A percentile compares a stretch with the other conserved stretches of the same genome.
Conservation (phyloP, 2,113 vertebrate species). For the Grammomys dolichurus region DNA sequence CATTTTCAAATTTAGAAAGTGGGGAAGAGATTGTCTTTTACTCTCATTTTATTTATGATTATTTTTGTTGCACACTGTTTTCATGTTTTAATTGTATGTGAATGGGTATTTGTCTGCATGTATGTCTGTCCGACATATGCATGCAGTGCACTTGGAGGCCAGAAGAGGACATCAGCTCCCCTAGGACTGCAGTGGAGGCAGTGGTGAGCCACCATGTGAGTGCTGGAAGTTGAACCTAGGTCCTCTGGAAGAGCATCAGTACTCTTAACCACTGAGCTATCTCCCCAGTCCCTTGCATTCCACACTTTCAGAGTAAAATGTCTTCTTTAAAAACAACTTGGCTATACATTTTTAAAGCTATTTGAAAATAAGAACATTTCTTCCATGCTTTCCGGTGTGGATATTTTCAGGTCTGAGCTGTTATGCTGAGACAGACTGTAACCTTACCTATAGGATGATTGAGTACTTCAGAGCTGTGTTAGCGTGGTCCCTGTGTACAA, state of each 20-base stretch:
- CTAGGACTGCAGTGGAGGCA: neutral
- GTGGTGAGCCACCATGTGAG: neutral
- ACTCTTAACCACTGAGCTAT: neutral
- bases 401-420: neutral
- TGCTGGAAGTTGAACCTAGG: neutral
- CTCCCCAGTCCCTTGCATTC: neutral
- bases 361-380: slow-evolving; percentile 52
- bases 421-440: neutral
- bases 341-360: neutral
- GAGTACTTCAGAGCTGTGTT: neutral
- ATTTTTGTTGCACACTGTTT: neutral
- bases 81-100: neutral
- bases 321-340: slow-evolving; percentile 45
- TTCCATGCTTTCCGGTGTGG: slow-evolving; percentile 12
- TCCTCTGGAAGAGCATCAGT: neutral
- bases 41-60: slow-evolving; percentile 21
- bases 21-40: neutral
- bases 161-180: neutral
- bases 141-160: neutral
- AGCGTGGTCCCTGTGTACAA: neutral
- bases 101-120: neutral
- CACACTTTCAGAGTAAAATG: slow-evolving; percentile 32
- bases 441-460: neutral
- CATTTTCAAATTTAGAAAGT: slow-evolving; percentile 20
- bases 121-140: neutral